phyloP scores from a whole-genome alignment of 2,888 invertebrate genomes.

The Eupsilia transversa region DNA sequence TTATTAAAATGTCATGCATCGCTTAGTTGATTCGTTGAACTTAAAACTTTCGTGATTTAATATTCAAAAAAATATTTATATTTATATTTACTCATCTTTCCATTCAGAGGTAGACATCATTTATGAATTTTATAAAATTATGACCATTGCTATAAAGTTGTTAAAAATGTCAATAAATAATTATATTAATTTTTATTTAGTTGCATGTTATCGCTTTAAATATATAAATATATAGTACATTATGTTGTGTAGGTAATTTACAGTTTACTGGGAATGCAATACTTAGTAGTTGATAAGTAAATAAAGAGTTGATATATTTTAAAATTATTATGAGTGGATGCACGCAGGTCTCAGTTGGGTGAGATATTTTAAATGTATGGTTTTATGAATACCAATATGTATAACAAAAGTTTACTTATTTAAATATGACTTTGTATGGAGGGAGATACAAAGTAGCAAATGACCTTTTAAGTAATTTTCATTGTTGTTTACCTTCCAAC shows the following conservation, averaged over 20 bases:
- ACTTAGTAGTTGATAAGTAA: slow-evolving; percentile 29
- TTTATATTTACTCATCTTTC: slow-evolving; percentile 50
- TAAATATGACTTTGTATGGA: slow-evolving; percentile 18
- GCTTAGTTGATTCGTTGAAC: slow-evolving; percentile 22
- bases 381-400: slow-evolving; percentile 1
- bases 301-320: slow-evolving; percentile 21
- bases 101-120: slow-evolving; percentile 41
- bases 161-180: slow-evolving; percentile 50
- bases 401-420: slow-evolving; percentile 6
- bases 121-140: slow-evolving; percentile 51
- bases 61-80: slow-evolving; percentile 36
- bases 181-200: slow-evolving; percentile 35
- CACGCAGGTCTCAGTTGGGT: not conserved
- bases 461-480: not conserved
- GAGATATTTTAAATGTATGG: slow-evolving; percentile 7
- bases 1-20: slow-evolving; percentile 31
- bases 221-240: slow-evolving; percentile 39
- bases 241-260: not conserved
- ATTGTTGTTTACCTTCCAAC: not conserved
- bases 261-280: slow-evolving; percentile 7
- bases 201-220: slow-evolving; percentile 37
- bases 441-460: not conserved
- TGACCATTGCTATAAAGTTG: slow-evolving; percentile 46
- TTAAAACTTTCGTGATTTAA: slow-evolving; percentile 37
- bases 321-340: not conserved